Evolutionary conservation across 2,113 vertebrate species (phyloP), one percentile per base, ranked within the genome.

Genomic region (Canis aureus): DNA sequence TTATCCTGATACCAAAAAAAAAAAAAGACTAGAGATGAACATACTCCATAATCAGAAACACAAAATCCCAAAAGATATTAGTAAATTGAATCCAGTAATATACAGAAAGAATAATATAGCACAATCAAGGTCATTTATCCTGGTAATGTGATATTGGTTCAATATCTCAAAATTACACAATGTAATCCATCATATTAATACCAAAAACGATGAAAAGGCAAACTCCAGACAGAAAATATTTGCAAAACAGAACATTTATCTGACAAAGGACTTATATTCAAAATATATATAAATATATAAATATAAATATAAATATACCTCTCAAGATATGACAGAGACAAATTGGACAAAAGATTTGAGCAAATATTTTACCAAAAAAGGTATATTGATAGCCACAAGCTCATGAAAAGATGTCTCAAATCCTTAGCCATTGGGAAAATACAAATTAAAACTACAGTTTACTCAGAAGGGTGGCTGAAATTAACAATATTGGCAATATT

Each of bases 301-400:
- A 43, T 43, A 43, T 43, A 43, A 43, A 43, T 43, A 43, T 43
- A 43, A 43, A 43, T 43, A 43, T 43, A 43, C 43, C 43, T 85
- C 29, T 74, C 35, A 80, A 74, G 73, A 82, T 29, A 60, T 51
- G n/a, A 91, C 87, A 89, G 55, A 84, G 49, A 80, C 43, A 73
- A 91, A 86, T 17, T 89, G 9, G 16, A 35, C 80, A 66, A 27
- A 66, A 86, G 29, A 59, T 74, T 27, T 74, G 15, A 93, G 38
- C n/a, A 89, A 81, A 84, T 19, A 29, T 71, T 94, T 89, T 84
- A 71, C 67, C 35, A 78, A 71, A 92, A 13, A 82, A 92, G 19
- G 11, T 51, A 27, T 73, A 5, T n/a, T 62, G 8, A 78, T 69
- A 29, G 67, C 25, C 12, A 83, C 57, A 92, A 79, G 43, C 69